These are phyloP conservation scores for Cynodonichthys magdalenae DNA, from an alignment of 2,797 vertebrate genomes.

Conservation along the genomic window DNA sequence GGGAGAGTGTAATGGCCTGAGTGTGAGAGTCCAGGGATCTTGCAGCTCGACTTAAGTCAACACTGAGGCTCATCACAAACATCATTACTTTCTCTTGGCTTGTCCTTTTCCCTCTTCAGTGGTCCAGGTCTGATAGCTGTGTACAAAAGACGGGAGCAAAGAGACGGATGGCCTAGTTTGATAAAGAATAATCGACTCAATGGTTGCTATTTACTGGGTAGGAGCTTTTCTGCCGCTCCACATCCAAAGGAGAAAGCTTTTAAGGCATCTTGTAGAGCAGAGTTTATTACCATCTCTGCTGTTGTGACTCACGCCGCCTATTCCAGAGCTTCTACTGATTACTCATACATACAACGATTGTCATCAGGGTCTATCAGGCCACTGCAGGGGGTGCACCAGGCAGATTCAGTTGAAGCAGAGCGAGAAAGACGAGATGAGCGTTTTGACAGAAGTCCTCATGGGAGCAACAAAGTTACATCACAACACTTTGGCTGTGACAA, in stretches of 20 bases:
- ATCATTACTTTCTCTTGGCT: constrained; percentile 73
- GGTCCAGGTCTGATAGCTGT: constrained; percentile 60
- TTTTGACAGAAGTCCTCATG: constrained; percentile 43
- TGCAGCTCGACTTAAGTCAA: constrained; percentile 71
- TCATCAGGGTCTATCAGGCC: constrained; percentile 32
- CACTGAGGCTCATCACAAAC: constrained; percentile 73
- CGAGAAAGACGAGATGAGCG: constrained; percentile 27
- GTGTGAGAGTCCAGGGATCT: constrained; percentile 67
- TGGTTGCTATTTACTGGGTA: constrained; percentile 39
- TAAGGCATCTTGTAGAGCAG: constrained; percentile 13
- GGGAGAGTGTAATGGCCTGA: constrained; percentile 61
- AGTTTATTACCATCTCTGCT: constrained; percentile 24
- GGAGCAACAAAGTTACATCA: constrained; percentile 62
- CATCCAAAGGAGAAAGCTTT: constrained; percentile 24
- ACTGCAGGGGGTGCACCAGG: constrained; percentile 21
- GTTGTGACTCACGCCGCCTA: constrained; percentile 14
- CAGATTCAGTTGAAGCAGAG: constrained; percentile 17
- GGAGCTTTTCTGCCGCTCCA: constrained; percentile 27
- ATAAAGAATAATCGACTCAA: constrained; percentile 58
- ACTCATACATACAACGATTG: constrained; percentile 30
- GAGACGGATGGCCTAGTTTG: constrained; percentile 66
- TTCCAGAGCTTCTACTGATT: constrained; percentile 36
- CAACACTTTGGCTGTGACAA: constrained; percentile 72
- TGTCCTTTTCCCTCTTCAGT: constrained; percentile 63
- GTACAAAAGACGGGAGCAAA: constrained; percentile 49